Evolutionary conservation across 2,797 vertebrate genomes (phyloP).

Genomic region (Poecile montanus): DNA sequence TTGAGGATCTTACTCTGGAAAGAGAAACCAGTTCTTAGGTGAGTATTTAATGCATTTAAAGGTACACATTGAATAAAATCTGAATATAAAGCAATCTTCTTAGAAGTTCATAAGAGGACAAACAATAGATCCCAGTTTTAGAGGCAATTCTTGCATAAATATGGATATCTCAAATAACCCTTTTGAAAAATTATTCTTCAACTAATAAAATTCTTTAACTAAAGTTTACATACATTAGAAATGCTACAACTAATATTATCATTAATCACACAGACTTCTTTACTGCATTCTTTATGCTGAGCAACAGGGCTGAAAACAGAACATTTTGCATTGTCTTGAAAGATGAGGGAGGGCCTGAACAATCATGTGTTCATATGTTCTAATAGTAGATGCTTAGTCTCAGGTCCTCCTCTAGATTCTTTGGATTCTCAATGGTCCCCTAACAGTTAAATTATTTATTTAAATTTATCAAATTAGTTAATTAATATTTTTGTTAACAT

Average conservation of each 20-base stretch:
- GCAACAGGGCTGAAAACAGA: neutral
- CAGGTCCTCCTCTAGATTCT: neutral
- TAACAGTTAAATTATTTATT: neutral
- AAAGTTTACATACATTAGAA: neutral
- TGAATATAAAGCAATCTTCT: neutral
- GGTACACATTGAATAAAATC: neutral
- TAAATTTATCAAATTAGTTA: no score
- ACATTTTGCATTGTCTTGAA: neutral
- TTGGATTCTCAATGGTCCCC: neutral
- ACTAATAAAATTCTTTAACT: neutral
- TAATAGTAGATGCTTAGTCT: neutral
- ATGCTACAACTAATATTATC: neutral
- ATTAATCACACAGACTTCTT: neutral
- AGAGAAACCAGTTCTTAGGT: constrained; percentile 5
- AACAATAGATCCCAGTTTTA: neutral
- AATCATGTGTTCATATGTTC: neutral
- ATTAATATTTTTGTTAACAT: no score
- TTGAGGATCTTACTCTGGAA: constrained; percentile 42
- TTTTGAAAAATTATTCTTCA: neutral
- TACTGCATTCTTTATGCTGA: neutral
- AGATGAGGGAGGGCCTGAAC: neutral
- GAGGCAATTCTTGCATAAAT: neutral
- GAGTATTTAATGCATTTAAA: neutral
- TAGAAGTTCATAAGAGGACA: neutral
- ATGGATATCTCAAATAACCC: neutral